phyloP scores from a whole-genome alignment of 2,797 vertebrate species.

The Centropyge bicolor region DNA sequence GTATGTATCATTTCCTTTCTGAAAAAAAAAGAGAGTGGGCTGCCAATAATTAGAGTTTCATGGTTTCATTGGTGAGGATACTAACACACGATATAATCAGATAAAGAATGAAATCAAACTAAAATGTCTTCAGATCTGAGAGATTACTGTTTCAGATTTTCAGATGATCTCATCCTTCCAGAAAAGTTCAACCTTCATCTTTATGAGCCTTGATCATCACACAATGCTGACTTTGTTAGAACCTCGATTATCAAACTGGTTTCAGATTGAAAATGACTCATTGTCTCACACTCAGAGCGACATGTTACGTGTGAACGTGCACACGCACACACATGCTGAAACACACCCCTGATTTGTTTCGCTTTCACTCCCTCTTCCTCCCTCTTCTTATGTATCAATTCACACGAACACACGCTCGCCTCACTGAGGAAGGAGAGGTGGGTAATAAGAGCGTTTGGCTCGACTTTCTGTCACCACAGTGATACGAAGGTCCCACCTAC shows the following conservation, averaged over 20 bases:
- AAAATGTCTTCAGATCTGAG: not conserved
- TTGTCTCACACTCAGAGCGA: constrained; percentile 3
- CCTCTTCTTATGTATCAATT: constrained; percentile 44
- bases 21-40: constrained; percentile 24
- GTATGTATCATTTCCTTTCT: constrained; percentile 51
- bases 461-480: constrained; percentile 78
- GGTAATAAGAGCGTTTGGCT: constrained; percentile 75
- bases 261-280: constrained; percentile 49
- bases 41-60: not conserved
- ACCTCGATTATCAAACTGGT: constrained; percentile 12
- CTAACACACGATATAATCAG: not conserved
- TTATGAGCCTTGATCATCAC: not conserved
- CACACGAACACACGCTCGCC: constrained; percentile 33
- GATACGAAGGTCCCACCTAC: constrained; percentile 77
- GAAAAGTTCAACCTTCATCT: not conserved
- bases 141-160: not conserved
- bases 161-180: constrained; percentile 5
- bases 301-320: constrained; percentile 25
- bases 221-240: not conserved
- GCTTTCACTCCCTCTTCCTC: constrained; percentile 48
- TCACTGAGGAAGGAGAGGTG: constrained; percentile 61
- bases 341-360: constrained; percentile 18
- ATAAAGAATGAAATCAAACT: not conserved
- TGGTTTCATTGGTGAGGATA: not conserved
- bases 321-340: constrained; percentile 6